Evolutionary conservation across 2,797 vertebrate genomes (phyloP).

Genomic region (Fringilla coelebs): DNA sequence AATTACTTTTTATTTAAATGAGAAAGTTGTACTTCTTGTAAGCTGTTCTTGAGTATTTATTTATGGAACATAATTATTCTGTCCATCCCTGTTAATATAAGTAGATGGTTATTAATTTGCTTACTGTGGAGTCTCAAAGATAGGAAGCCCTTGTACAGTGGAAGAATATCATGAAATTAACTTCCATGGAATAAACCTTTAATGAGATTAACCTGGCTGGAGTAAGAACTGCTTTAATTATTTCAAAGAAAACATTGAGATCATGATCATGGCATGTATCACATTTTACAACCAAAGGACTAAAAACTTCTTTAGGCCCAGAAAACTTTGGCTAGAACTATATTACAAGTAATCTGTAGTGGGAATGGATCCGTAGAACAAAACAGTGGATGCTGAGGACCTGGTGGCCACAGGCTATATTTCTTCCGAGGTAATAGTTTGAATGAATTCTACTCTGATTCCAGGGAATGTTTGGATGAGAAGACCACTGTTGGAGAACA

Average conservation of each 20-base stretch:
- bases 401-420: neutral
- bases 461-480: neutral
- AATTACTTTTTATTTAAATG: constrained; percentile 43
- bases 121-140: neutral
- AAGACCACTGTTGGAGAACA: neutral
- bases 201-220: neutral
- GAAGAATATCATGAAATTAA: neutral
- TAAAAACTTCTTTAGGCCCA: neutral
- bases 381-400: neutral
- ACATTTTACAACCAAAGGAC: neutral
- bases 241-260: neutral
- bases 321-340: neutral
- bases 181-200: neutral
- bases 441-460: neutral
- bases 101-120: constrained; percentile 6
- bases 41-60: constrained; percentile 6
- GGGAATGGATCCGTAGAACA: neutral
- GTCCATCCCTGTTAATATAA: neutral
- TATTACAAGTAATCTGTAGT: neutral
- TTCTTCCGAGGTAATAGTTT: neutral
- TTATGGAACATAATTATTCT: constrained; percentile 11
- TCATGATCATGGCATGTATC: neutral
- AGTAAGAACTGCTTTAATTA: neutral
- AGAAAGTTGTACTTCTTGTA: constrained; percentile 17
- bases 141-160: neutral